These are phyloP conservation scores for Poeciliopsis presidionis DNA, from an alignment of 2,797 vertebrate genomes.

Conservation along the genomic window DNA sequence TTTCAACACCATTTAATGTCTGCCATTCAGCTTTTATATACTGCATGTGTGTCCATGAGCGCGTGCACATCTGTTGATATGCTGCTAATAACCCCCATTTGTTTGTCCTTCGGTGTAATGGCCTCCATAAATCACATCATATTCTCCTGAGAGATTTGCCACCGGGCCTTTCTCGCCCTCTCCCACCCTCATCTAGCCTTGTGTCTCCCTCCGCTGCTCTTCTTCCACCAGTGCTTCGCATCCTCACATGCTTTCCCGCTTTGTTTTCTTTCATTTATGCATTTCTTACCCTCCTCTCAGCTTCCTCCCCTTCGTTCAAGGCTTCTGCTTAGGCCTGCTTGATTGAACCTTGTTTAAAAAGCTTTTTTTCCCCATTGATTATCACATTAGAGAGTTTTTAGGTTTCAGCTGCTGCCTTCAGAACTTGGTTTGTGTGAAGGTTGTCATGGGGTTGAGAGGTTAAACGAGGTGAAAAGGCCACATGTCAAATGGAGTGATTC, in stretches of 20 bases:
- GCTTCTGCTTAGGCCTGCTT: conserved; percentile 36
- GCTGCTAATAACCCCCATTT: conserved; percentile 77
- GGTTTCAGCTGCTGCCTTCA: conserved; percentile 35
- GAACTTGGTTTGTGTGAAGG: conserved; percentile 46
- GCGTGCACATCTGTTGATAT: conserved; percentile 65
- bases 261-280: conserved; percentile 8
- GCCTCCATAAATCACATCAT: conserved; percentile 81
- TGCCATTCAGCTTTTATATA: conserved; percentile 11
- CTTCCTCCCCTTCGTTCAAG: conserved; percentile 23
- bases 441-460: conserved; percentile 44
- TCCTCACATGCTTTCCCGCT: conserved; percentile 11
- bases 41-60: conserved; percentile 9
- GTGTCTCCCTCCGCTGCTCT: conserved; percentile 36
- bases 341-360: conserved; percentile 37
- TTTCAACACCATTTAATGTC: conserved; percentile 35
- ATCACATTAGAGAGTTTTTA: conserved; percentile 55
- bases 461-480: conserved; percentile 67
- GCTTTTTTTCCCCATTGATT: conserved; percentile 58
- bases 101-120: conserved; percentile 82
- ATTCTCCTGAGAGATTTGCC: conserved; percentile 73
- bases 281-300: conserved; percentile 1
- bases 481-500: conserved; percentile 58
- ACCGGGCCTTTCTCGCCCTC: conserved; percentile 51
- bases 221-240: conserved; percentile 21
- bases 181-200: conserved; percentile 60